phyloP scores from a whole-genome alignment of 2,113 vertebrate species.

The Eulemur rufifrons region DNA sequence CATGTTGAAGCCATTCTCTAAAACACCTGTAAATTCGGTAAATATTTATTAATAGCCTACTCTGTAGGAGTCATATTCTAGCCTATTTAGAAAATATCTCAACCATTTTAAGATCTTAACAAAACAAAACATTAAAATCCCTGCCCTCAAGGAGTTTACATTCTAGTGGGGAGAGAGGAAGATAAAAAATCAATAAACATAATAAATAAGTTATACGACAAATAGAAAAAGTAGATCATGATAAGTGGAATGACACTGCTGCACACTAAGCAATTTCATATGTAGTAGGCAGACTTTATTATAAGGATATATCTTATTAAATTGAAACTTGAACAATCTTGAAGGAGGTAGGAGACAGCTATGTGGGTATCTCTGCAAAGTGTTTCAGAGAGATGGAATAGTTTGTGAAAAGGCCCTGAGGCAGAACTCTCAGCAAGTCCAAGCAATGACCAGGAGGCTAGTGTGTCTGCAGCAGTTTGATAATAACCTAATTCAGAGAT shows the following conservation, averaged over 20 bases:
- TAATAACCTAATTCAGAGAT: background rate
- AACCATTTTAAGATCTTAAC: background rate
- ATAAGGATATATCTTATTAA: background rate
- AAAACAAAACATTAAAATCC: constrained; percentile 2
- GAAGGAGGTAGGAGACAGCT: background rate
- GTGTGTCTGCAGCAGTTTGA: background rate
- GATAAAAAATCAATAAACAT: background rate
- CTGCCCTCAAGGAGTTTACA: background rate
- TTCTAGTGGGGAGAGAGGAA: background rate
- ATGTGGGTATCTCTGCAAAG: background rate
- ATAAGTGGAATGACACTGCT: background rate
- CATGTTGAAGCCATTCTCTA: background rate
- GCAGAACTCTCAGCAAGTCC: background rate
- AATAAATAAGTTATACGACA: background rate
- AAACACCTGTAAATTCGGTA: background rate
- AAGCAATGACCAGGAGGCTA: background rate
- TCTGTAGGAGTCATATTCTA: background rate
- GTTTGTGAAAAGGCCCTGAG: background rate
- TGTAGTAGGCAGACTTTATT: background rate
- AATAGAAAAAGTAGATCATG: background rate
- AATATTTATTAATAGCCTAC: background rate
- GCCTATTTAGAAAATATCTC: background rate
- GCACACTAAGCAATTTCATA: background rate
- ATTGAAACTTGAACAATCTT: background rate
- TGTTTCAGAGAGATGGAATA: background rate